A percentile compares a stretch with the other conserved stretches of the same genome.
phyloP scores from a whole-genome alignment of 1,140 invertebrate genomes.

The Oedothorax gibbosus region DNA sequence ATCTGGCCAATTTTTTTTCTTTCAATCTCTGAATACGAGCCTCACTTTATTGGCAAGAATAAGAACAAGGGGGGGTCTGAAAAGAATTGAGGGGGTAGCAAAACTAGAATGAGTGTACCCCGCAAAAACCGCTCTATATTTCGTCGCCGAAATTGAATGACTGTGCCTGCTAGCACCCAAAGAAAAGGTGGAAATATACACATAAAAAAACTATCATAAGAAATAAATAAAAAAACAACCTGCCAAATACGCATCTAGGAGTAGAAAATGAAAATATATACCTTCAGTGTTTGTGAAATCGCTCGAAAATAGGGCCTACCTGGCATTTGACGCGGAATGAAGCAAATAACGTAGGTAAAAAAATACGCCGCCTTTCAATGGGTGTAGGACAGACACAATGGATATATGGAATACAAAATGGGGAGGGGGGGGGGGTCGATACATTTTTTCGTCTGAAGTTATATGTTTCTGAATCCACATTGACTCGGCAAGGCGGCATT shows the following conservation, averaged over 20 bases:
- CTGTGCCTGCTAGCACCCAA: neutral
- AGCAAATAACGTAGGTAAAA: constrained; percentile 51
- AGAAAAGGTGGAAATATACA: neutral
- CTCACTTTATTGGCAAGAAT: constrained; percentile 45
- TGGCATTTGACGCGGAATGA: constrained; percentile 35
- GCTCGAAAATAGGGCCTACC: constrained; percentile 41
- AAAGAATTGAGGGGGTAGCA: neutral
- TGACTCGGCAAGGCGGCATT: constrained; percentile 33
- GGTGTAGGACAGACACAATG: constrained; percentile 30
- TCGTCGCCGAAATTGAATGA: constrained; percentile 14
- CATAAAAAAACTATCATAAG: neutral
- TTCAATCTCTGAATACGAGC: neutral
- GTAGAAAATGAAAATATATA: constrained; percentile 58
- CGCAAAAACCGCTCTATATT: constrained; percentile 1
- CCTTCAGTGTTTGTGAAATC: constrained; percentile 57
- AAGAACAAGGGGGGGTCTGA: constrained; percentile 28
- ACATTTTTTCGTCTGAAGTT: constrained; percentile 44
- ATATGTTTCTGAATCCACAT: constrained; percentile 50
- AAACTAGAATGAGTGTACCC: constrained; percentile 11
- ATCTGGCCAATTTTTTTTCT: neutral
- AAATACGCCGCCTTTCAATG: constrained; percentile 23
- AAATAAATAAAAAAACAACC: constrained; percentile 19
- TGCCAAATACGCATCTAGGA: constrained; percentile 41
- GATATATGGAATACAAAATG: constrained; percentile 7
- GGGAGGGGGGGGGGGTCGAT: constrained; percentile 5